Percentiles rank a stretch among this genome's conserved stretches.
Conservation (phyloP, 2,113 vertebrate genomes). For the Polypterus bichir region DNA sequence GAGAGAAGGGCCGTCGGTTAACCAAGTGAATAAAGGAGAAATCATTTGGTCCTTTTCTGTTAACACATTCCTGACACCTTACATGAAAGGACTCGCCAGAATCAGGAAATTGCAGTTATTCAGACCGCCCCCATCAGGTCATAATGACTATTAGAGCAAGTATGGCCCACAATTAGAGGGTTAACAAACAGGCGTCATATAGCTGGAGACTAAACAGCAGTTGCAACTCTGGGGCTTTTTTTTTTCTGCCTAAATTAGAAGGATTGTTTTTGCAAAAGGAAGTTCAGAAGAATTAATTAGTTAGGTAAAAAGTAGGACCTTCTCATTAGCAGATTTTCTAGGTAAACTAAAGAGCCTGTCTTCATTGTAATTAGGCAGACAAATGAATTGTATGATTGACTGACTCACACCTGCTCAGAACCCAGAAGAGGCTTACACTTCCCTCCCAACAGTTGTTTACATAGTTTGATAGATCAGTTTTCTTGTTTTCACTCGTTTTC, state of each 20-base stretch:
- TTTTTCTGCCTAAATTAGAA: slow-evolving; percentile 70
- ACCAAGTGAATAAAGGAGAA: slow-evolving; percentile 54
- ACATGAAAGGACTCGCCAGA: slow-evolving; percentile 55
- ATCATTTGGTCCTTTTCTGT: slow-evolving; percentile 69
- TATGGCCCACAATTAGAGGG: slow-evolving; percentile 69
- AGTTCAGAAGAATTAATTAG: slow-evolving; percentile 86
- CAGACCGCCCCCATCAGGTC: slow-evolving; percentile 66
- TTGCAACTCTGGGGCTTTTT: slow-evolving; percentile 47
- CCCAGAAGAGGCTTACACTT: slow-evolving; percentile 32
- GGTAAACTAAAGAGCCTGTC: slow-evolving; percentile 71
- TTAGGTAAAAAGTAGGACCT: slow-evolving; percentile 66
- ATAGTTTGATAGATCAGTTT: no score
- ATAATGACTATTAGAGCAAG: slow-evolving; percentile 66
- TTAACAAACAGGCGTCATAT: slow-evolving; percentile 71
- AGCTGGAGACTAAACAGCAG: slow-evolving; percentile 63
- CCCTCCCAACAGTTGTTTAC: no score
- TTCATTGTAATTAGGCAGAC: slow-evolving; percentile 81
- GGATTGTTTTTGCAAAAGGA: slow-evolving; percentile 60
- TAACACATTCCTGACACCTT: slow-evolving; percentile 64
- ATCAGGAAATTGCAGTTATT: slow-evolving; percentile 74
- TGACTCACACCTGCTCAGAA: slow-evolving; percentile 74
- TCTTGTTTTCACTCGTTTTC: no score
- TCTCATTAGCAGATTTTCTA: slow-evolving; percentile 78
- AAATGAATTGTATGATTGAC: slow-evolving; percentile 78
- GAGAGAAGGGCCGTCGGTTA: no score